Evolutionary conservation across 2,797 vertebrate genomes (phyloP), one percentile per base, ranked within the genome.

Genomic region (Mus caroli): DNA sequence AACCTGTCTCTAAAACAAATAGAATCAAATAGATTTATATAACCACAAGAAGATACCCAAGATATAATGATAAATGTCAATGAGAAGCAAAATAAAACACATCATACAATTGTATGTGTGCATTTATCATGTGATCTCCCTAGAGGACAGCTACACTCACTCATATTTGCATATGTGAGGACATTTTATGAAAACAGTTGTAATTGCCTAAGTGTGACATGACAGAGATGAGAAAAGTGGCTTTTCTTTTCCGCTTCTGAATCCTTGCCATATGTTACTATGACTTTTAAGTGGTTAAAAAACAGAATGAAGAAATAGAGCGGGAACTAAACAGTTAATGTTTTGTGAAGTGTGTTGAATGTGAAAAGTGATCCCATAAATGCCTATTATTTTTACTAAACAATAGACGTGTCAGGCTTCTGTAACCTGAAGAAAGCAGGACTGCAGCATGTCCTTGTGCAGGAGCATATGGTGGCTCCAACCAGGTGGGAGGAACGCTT

Each of bases 321-420:
- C 20, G 2, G 75, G 88, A 37, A 78, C 37, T 94, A 97, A 97
- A 95, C 82, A 79, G 92, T 94, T 97, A 96, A 97, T 94, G 83
- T 90, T 97, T 97, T 97, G 91, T 96, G 89, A 94, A 88, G 71
- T 97, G 79, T 94, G 77, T 91, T 97, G 88, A 40, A 93, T 91
- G 96, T 94, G 97, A 96, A 98, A 98, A 96, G 97, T 87, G 90
- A 96, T 94, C 94, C 94, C 93, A 94, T 96, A 97, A 98, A 96
- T 95, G 87, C 94, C 97, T 96, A 52, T 96, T 97, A 97, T 97
- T 97, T 98, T 98, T 96, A 95, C 91, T 88, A 79, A 96, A 98
- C 97, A 97, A 95, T 96, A 86, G 94, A 77, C 89, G 73, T 76
- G 62, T 88, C 46, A 64, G 90, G 87, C 94, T 96, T 97, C 97